Evolutionary conservation across 1,140 invertebrate genomes (phyloP), one percentile per base, ranked within the genome.

Genomic region (Heliconius hewitsoni): DNA sequence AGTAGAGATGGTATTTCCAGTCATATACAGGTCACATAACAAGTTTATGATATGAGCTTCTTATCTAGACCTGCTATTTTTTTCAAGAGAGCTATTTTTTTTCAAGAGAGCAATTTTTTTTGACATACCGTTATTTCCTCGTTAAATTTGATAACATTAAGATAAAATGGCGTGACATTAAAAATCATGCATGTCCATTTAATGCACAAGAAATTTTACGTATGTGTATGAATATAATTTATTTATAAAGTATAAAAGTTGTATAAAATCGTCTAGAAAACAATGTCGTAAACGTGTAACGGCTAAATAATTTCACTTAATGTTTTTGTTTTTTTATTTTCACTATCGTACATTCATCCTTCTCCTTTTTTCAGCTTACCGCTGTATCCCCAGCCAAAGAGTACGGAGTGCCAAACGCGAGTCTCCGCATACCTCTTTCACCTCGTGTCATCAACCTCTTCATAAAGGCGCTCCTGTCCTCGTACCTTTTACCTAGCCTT

Each of bases 131-230:
- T 57, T 57, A 57, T n/a, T 57, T 57, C n/a, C 3, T 57, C 55
- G 55, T 23, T 57, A 57, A 57, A n/a, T 57, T 57, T 8, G 55
- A 57, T n/a, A 57, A 57, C 55, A 57, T 57, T 57, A 57, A 57
- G 55, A 57, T 57, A 23, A 57, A 57, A 57, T 23, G 19, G n/a
- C 19, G 55, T 57, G n/a, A 57, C 55, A 23, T 23, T 23, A 57
- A 23, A 23, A 23, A 57, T 23, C 9, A 57, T 57, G 0, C 55
- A 57, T n/a, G 55, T 11, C 55, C 55, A n/a, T 11, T 23, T 57
- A 3, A 57, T 57, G 11, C 9, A 23, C n/a, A 57, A 57, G n/a
- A 57, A 57, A 23, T 11, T 30, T 57, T 57, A 57, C 55, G 9
- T n/a, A 57, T 23, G 6, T 55, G 19, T 55, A 55, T 18, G 0